Percentiles rank a stretch among this genome's conserved stretches.
Evolutionary conservation across 2,113 vertebrate genomes (phyloP).

Genomic region (Cnemophilus loriae): DNA sequence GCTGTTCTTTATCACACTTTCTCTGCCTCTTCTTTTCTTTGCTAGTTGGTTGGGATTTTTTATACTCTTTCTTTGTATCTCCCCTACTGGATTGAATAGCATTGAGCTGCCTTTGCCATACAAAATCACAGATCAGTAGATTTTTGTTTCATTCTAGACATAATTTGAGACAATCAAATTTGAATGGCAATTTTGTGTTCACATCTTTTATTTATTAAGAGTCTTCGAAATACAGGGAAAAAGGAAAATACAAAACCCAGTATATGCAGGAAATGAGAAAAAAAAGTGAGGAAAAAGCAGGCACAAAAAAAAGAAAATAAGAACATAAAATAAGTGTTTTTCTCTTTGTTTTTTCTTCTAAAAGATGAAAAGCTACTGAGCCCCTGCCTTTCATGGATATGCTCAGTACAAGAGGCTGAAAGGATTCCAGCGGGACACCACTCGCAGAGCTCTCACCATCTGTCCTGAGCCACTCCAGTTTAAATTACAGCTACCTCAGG

Average conservation of each 20-base stretch:
- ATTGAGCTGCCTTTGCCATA: slow-evolving; percentile 54
- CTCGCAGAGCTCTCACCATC: neutral
- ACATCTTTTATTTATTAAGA: slow-evolving; percentile 73
- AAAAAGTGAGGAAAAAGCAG: neutral
- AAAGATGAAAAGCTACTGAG: neutral
- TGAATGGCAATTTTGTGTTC: slow-evolving; percentile 73
- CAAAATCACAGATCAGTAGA: slow-evolving; percentile 60
- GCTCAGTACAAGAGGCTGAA: neutral
- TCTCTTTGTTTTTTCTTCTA: neutral
- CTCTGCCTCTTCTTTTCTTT: slow-evolving; percentile 18
- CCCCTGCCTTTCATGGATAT: neutral
- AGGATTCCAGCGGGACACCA: neutral
- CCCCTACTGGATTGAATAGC: slow-evolving; percentile 56
- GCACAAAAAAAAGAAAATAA: neutral
- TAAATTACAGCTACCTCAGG: neutral
- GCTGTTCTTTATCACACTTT: slow-evolving; percentile 36
- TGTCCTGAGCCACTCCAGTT: slow-evolving; percentile 2
- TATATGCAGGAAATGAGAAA: neutral
- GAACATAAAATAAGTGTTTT: neutral
- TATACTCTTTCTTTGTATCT: slow-evolving; percentile 45
- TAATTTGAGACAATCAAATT: slow-evolving; percentile 70
- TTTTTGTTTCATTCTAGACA: slow-evolving; percentile 68
- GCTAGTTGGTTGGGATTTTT: neutral
- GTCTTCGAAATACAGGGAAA: slow-evolving; percentile 48
- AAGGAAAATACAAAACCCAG: slow-evolving; percentile 15